Base-by-base conservation (phyloP, 2,797 vertebrate genomes). In the Darevskia mixta region DNA sequence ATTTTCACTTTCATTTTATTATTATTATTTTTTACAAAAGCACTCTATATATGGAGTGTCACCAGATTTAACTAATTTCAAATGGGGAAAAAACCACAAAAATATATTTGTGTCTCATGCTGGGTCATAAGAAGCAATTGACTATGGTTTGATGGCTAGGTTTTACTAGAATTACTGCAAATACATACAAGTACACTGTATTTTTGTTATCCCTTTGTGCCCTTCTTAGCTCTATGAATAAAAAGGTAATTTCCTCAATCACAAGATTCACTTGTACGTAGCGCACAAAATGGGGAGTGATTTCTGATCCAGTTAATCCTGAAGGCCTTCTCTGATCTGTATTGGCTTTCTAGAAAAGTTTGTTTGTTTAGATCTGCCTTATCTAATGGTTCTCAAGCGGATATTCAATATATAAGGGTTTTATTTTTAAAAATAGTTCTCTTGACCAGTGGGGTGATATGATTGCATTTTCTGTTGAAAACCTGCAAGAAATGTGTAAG, bases 401-500 rank as follows among this genome's bases (percentile, higher is more conserved):
- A 97, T 97, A 79, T 94, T 93, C 97, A 95, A 96, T 89, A 95
- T 95, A 97, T 96, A 96, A 96, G 96, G 94, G 97, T 95, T 95
- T 95, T 96, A 94, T 90, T 90, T 61, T 95, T 94, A 88, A 93
- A 86, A 86, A 86, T 88, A 96, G 79, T 78, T 93, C 49, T 89
- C 78, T 94, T 89, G 88, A 96, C 92, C 85, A 85, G 91, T 92
- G 95, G 91, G 95, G 93, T 95, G 96, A 98, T 97, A 97, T 97
- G 97, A 97, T 97, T 93, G 95, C 97, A 97, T 97, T 98, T 98
- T 97, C 96, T 96, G 97, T 98, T 97, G 98, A 98, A 98, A 98
- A 98, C 98, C 98, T 99, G 98, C 98, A 99, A 98, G 98, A 98
- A 98, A 98, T 98, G 98, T 98, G 98, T 98, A 97, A 98, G 98